phyloP scores from a whole-genome alignment of 2,888 invertebrate genomes.

The Cryptocephalus moraei region DNA sequence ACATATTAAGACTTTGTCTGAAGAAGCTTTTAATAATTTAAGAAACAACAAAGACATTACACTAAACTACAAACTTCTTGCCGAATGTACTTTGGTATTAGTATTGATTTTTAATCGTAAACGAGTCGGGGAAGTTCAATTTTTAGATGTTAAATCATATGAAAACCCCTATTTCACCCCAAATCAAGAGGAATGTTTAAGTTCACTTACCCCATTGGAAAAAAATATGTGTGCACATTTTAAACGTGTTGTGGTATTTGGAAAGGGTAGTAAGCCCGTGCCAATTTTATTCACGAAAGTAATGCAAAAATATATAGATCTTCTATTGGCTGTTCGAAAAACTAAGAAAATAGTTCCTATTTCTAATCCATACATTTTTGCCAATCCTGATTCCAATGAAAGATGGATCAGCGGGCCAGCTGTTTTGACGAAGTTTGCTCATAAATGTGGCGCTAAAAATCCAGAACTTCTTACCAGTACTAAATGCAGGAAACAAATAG shows the following conservation, averaged over 20 bases:
- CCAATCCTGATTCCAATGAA: slow-evolving; percentile 12
- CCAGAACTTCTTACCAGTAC: slow-evolving; percentile 11
- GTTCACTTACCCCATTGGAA: too few species aligned
- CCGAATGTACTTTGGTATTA: slow-evolving; percentile 1
- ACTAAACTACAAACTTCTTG: slow-evolving; percentile 1
- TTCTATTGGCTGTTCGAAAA: slow-evolving; percentile 5
- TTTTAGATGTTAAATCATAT: slow-evolving; percentile 3
- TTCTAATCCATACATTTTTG: slow-evolving; percentile 13
- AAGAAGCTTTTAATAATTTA: not conserved
- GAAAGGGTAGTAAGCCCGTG: slow-evolving; percentile 15
- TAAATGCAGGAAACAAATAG: slow-evolving; percentile 17
- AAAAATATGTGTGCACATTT: slow-evolving; percentile 8
- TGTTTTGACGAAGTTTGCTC: slow-evolving; percentile 15
- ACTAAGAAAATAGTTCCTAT: too few species aligned
- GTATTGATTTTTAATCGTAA: slow-evolving; percentile 4
- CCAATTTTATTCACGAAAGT: too few species aligned
- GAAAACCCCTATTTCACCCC: too few species aligned
- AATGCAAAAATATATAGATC: slow-evolving; percentile 3
- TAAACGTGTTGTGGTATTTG: slow-evolving; percentile 14
- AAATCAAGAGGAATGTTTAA: slow-evolving; percentile 5
- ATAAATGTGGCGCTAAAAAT: slow-evolving; percentile 7
- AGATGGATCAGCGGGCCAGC: too few species aligned
- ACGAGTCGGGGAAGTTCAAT: slow-evolving; percentile 3
- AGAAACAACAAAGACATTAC: not conserved
- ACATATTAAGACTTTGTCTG: too few species aligned